Evolutionary conservation across 2,113 vertebrate species (phyloP).

Genomic region (Dicentrarchus labrax): DNA sequence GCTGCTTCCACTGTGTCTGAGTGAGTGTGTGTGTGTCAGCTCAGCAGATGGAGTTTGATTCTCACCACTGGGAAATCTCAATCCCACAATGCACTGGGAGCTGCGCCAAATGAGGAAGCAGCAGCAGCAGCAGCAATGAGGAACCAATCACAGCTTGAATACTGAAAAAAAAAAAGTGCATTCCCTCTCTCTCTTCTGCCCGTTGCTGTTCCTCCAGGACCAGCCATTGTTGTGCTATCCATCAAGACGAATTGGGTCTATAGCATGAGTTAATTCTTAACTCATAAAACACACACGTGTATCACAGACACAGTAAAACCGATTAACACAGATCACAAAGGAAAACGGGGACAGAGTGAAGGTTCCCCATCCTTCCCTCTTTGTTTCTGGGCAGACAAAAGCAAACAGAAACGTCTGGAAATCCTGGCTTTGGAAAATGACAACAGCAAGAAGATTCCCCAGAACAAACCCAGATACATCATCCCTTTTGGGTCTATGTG

Average conservation of each 20-base stretch:
- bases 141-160: constrained; percentile 69
- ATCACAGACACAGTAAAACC: constrained; percentile 60
- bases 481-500: background rate
- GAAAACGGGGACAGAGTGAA: constrained; percentile 43
- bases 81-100: constrained; percentile 81
- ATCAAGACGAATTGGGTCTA: constrained; percentile 51
- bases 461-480: constrained; percentile 25
- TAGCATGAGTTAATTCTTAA: constrained; percentile 42
- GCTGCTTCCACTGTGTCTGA: constrained; percentile 59
- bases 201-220: constrained; percentile 1
- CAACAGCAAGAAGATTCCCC: constrained; percentile 22
- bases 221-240: constrained; percentile 61
- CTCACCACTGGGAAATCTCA: constrained; percentile 77
- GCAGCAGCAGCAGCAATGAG: constrained; percentile 59
- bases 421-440: constrained; percentile 36
- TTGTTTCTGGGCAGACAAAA: constrained; percentile 53
- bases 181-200: constrained; percentile 24
- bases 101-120: constrained; percentile 69
- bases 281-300: constrained; percentile 39
- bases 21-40: constrained; percentile 58
- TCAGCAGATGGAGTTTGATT: constrained; percentile 77
- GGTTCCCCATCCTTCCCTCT: constrained; percentile 18
- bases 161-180: constrained; percentile 24
- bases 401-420: constrained; percentile 33
- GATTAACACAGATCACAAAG: constrained; percentile 62